Evolutionary conservation across 2,888 invertebrate genomes (phyloP).

Genomic region (Orthosia gracilis): DNA sequence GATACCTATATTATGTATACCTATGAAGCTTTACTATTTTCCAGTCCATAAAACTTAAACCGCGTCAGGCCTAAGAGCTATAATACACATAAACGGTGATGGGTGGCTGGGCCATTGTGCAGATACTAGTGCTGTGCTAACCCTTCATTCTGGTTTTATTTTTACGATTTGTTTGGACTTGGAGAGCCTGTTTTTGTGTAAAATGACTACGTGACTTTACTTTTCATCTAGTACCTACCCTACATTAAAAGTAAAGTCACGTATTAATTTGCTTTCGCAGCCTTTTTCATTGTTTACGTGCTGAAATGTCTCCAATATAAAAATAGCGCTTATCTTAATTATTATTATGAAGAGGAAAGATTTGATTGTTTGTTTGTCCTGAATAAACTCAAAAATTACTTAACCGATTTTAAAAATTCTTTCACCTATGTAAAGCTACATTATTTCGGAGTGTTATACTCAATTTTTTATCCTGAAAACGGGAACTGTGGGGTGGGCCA

Average conservation of each 20-base stretch:
- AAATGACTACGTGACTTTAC: not conserved
- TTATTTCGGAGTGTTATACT: too few relatives aligned
- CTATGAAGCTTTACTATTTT: slow-evolving; percentile 26
- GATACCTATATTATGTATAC: slow-evolving; percentile 5
- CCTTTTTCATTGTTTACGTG: too few relatives aligned
- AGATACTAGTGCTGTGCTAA: slow-evolving; percentile 1
- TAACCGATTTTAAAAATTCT: too few relatives aligned
- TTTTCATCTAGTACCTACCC: not conserved
- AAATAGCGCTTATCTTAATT: too few relatives aligned
- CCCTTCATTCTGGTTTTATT: slow-evolving; percentile 28
- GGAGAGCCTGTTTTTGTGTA: slow-evolving; percentile 1
- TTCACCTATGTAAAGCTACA: too few relatives aligned
- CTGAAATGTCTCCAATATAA: not conserved
- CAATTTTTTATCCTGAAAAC: too few relatives aligned
- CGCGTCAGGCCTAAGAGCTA: slow-evolving; percentile 11
- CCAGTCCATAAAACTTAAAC: slow-evolving; percentile 26
- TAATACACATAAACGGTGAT: slow-evolving; percentile 33
- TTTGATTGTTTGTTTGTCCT: too few relatives aligned
- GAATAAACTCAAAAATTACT: too few relatives aligned
- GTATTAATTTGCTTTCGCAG: not conserved
- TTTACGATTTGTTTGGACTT: slow-evolving; percentile 23
- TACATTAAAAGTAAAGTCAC: not conserved
- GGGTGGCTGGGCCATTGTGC: slow-evolving; percentile 12
- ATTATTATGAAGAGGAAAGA: too few relatives aligned
- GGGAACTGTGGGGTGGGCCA: too few relatives aligned